Conservation (phyloP, 2,113 vertebrate genomes). For the Zosterops japonicus region DNA sequence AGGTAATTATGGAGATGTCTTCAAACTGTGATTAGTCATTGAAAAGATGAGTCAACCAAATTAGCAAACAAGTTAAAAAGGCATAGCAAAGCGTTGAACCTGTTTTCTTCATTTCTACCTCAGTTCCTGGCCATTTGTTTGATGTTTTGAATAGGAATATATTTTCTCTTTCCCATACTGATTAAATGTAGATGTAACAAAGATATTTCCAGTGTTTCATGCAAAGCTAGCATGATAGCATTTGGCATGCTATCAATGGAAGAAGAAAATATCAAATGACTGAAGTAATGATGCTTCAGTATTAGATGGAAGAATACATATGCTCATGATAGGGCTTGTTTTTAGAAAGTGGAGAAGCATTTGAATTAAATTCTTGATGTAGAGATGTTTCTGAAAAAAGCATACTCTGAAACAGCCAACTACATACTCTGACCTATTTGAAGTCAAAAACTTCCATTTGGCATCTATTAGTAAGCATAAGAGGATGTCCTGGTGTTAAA, state of each 20-base stretch:
- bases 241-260: neutral
- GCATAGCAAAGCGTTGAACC: neutral
- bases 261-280: conserved; percentile 20
- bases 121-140: neutral
- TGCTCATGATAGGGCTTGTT: neutral
- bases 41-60: neutral
- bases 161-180: neutral
- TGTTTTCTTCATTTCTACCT: neutral
- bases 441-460: neutral
- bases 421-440: neutral
- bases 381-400: neutral
- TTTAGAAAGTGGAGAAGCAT: neutral
- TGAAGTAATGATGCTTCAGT: neutral
- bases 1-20: neutral
- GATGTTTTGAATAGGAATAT: neutral
- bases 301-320: neutral
- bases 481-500: neutral
- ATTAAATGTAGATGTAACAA: neutral
- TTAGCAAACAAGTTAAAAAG: neutral
- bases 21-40: neutral
- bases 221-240: neutral
- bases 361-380: neutral
- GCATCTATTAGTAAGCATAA: neutral
- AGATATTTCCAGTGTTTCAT: neutral
- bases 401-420: neutral